phyloP scores from a whole-genome alignment of 2,888 invertebrate genomes.

The Drosophila testacea region DNA sequence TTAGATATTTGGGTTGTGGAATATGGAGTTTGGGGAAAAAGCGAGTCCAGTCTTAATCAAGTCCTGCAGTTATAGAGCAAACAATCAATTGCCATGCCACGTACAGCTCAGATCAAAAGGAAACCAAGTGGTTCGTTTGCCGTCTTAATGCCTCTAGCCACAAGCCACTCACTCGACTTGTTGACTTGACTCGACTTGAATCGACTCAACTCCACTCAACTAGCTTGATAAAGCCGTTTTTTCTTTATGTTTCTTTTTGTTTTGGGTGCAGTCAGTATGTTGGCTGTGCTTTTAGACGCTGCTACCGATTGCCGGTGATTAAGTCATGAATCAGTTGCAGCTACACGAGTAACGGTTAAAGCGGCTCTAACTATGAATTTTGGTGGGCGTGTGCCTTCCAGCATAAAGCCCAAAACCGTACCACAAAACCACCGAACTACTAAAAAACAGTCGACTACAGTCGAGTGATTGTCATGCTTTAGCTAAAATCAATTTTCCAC shows the following conservation, averaged over 20 bases:
- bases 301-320: conserved; percentile 78
- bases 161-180: conserved; percentile 69
- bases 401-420: conserved; percentile 34
- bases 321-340: conserved; percentile 78
- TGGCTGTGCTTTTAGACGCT: conserved; percentile 45
- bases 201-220: conserved; percentile 17
- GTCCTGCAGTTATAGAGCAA: conserved; percentile 79
- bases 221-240: conserved; percentile 64
- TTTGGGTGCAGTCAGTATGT: conserved; percentile 69
- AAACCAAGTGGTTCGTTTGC: conserved; percentile 54
- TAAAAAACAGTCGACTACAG: conserved; percentile 21
- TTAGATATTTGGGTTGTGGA: not conserved
- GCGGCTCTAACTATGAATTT: conserved; percentile 72
- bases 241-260: conserved; percentile 27
- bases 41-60: conserved; percentile 48
- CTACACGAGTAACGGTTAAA: conserved; percentile 62
- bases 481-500: conserved; percentile 73
- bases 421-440: conserved; percentile 16
- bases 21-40: conserved; percentile 34
- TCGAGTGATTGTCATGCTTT: conserved; percentile 75
- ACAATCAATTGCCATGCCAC: conserved; percentile 71
- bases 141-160: conserved; percentile 48
- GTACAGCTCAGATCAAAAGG: conserved; percentile 34
- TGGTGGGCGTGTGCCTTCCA: conserved; percentile 77
- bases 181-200: conserved; percentile 14